Evolutionary conservation across 2,888 invertebrate genomes (phyloP).

Genomic region (Autographa pulchrina): DNA sequence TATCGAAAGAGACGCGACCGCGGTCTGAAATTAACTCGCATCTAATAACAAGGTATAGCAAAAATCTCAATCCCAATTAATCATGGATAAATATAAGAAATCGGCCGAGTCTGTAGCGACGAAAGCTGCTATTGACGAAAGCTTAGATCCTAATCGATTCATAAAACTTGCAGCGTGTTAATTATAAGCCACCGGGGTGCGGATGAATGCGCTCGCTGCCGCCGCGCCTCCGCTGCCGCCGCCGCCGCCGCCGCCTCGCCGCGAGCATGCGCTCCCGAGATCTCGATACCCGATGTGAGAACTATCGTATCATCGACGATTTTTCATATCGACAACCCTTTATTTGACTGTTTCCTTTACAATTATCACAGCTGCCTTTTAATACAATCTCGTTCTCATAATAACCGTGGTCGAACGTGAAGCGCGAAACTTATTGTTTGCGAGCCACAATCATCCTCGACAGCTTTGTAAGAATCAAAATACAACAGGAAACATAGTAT

Average conservation of each 20-base stretch:
- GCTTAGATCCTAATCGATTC: conserved; percentile 89
- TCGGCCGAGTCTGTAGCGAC: conserved; percentile 79
- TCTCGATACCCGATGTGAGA: conserved; percentile 77
- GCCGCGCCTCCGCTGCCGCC: conserved; percentile 55
- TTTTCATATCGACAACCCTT: conserved; percentile 79
- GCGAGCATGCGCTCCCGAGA: conserved; percentile 76
- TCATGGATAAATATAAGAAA: conserved; percentile 88
- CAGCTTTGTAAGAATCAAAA: conserved; percentile 56
- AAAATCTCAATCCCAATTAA: conserved; percentile 88
- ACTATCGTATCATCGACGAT: conserved; percentile 82
- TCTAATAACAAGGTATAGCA: conserved; percentile 84
- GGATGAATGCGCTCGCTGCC: conserved; percentile 70
- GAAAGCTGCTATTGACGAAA: conserved; percentile 89
- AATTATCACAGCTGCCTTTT: conserved; percentile 75
- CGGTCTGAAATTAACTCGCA: conserved; percentile 77
- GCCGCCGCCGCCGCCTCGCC: conserved; percentile 57
- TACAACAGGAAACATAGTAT: conserved; percentile 58
- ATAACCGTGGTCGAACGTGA: conserved; percentile 30
- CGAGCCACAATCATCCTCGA: conserved; percentile 40
- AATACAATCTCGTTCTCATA: conserved; percentile 60
- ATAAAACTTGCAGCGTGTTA: conserved; percentile 89
- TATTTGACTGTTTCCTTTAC: conserved; percentile 80
- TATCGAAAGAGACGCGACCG: conserved; percentile 77
- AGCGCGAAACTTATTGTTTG: conserved; percentile 24
- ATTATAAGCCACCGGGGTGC: conserved; percentile 88